A percentile compares a stretch with the other conserved stretches of the same genome.
These are phyloP conservation scores for Drosophila infuscata DNA, from an alignment of 2,888 invertebrate genomes.

Conservation along the genomic window DNA sequence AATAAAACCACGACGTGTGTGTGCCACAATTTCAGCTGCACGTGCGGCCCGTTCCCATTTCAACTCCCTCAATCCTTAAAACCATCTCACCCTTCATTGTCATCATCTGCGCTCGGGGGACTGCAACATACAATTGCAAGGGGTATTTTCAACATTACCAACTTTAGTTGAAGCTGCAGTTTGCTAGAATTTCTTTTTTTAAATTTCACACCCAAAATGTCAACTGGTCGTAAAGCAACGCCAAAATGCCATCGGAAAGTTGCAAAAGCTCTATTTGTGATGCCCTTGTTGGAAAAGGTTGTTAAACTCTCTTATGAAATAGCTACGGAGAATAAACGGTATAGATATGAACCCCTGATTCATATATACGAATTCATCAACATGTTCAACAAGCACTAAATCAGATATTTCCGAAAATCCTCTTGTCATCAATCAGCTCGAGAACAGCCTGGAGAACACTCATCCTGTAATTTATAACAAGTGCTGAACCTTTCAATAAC, in stretches of 20 bases:
- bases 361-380: not conserved
- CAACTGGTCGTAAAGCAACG: slow-evolving; percentile 64
- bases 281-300: not conserved
- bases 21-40: slow-evolving; percentile 37
- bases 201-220: slow-evolving; percentile 68
- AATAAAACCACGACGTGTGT: slow-evolving; percentile 64
- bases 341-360: not conserved
- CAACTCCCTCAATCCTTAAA: slow-evolving; percentile 1
- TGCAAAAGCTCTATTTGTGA: slow-evolving; percentile 41
- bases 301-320: not conserved
- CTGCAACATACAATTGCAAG: slow-evolving; percentile 19
- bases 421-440: not conserved
- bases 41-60: slow-evolving; percentile 33
- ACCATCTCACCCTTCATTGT: slow-evolving; percentile 1
- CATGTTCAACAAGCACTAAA: not conserved
- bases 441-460: not conserved
- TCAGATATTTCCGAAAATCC: not conserved
- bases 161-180: slow-evolving; percentile 36
- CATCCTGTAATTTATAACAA: not conserved
- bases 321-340: not conserved
- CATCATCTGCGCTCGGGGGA: slow-evolving; percentile 31
- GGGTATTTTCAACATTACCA: slow-evolving; percentile 26
- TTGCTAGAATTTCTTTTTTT: slow-evolving; percentile 71
- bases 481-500: not conserved
- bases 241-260: slow-evolving; percentile 53